phyloP scores from a whole-genome alignment of 2,113 vertebrate genomes.

The Rhinoptilus africanus region DNA sequence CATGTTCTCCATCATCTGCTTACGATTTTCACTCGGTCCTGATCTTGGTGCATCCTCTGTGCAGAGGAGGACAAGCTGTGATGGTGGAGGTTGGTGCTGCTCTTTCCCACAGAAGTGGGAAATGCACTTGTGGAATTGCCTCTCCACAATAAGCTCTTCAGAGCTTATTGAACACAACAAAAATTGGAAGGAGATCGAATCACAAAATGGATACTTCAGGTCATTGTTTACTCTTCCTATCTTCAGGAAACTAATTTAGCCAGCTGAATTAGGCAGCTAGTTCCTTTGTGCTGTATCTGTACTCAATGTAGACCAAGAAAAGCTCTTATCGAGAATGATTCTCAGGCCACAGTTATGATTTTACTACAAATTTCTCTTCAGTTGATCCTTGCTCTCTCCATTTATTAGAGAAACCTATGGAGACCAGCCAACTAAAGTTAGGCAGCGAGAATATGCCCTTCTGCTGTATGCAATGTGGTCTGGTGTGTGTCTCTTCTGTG shows the following conservation, averaged over 20 bases:
- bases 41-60: background rate
- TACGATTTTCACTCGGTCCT: background rate
- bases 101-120: background rate
- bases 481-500: background rate
- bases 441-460: background rate
- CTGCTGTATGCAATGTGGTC: fast-evolving
- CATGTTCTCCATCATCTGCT: background rate
- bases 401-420: background rate
- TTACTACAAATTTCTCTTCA: background rate
- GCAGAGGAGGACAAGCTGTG: background rate
- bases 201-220: background rate
- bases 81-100: background rate
- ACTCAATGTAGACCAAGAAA: background rate
- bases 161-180: background rate
- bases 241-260: background rate
- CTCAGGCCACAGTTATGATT: background rate
- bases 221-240: background rate
- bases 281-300: background rate
- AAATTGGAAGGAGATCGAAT: background rate
- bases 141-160: background rate
- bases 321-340: background rate
- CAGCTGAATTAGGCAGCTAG: background rate
- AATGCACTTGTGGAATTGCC: background rate
- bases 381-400: background rate
- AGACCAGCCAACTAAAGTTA: background rate